phyloP scores from a whole-genome alignment of 2,797 vertebrate genomes.

The Apogon hyalosoma region DNA sequence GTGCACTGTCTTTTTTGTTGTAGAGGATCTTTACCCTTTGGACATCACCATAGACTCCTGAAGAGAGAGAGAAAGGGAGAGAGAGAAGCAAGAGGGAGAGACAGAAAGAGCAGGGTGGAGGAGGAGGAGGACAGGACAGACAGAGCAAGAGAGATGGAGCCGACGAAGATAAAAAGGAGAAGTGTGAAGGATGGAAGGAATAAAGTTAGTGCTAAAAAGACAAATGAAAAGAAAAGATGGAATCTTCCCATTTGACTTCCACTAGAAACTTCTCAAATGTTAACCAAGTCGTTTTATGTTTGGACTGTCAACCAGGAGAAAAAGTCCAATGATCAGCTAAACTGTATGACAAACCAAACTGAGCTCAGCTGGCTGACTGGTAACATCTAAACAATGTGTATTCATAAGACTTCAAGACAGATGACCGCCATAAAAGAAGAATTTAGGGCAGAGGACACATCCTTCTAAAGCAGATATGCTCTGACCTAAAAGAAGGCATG shows the following conservation, averaged over 20 bases:
- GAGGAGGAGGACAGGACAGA: conserved; percentile 69
- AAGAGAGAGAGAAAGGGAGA: conserved; percentile 36
- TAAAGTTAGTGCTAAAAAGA: conserved; percentile 85
- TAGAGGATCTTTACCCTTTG: conserved; percentile 99
- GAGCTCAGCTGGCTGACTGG: conserved; percentile 4
- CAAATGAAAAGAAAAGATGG: conserved; percentile 90
- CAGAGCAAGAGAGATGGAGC: conserved; percentile 81
- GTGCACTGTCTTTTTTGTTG: conserved; percentile 99
- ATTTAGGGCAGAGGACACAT: conserved; percentile 6
- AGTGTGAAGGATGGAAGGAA: conserved; percentile 82
- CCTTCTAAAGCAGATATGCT: conserved; percentile 24
- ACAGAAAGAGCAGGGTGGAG: conserved; percentile 49
- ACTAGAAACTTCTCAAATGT: conserved; percentile 57
- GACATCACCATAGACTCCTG: conserved; percentile 98
- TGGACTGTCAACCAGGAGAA: conserved; percentile 38
- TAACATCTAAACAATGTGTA: neutral
- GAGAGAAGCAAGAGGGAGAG: conserved; percentile 22
- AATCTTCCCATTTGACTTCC: conserved; percentile 73
- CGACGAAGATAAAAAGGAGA: conserved; percentile 77
- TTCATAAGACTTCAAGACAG: conserved; percentile 16
- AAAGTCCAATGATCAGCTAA: conserved; percentile 10
- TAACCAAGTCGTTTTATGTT: conserved; percentile 22
- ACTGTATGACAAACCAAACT: conserved; percentile 19
- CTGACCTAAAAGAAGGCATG: conserved; percentile 17
- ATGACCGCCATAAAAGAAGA: conserved; percentile 2